Evolutionary conservation across 1,140 invertebrate species (phyloP), one percentile per base, ranked within the genome.

Genomic region (Drosophila kanapiae): DNA sequence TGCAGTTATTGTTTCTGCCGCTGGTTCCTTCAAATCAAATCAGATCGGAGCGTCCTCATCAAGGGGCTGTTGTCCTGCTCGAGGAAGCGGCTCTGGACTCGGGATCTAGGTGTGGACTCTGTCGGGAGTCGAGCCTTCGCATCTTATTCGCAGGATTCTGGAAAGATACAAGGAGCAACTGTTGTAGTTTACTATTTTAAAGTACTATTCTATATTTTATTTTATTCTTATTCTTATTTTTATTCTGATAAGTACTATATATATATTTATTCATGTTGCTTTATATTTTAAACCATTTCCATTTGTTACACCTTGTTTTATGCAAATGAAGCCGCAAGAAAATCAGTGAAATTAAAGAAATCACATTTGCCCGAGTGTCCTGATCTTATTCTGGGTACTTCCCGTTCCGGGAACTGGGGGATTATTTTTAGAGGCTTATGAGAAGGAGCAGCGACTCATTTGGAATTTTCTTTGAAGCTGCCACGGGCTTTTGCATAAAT

Each of bases 21-120:
- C 60, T 51, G 11, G 45, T 48, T 64, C 40, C 71, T 35, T 78
- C 70, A 83, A 82, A 82, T 78, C 75, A 80, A 82, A 82, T 87
- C 83, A 77, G 79, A 64, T 70, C 38, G 10, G 47, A 40, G 65
- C 37, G 43, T 40, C 35, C 65, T 49, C 65, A 43, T 65, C 60
- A 69, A 69, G 60, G 62, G 11, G 65, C 59, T 31, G 11, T 40
- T 48, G 37, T 35, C 35, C 47, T 35, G 31, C 47, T 38, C 29
- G 23, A 70, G 43, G 72, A 74, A 37, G 37, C 16, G 27, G 47
- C 16, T 9, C 35, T 58, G 60, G 53, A 71, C 76, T 72, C 51
- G 38, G 68, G 56, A 56, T 75, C 78, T 77, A 48, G 42, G 59
- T 48, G 60, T 72, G 53, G 54, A 45, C 80, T 75, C 49, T 57